Conservation (phyloP, 2,888 invertebrate genomes). For the Temnothorax ravouxi region DNA sequence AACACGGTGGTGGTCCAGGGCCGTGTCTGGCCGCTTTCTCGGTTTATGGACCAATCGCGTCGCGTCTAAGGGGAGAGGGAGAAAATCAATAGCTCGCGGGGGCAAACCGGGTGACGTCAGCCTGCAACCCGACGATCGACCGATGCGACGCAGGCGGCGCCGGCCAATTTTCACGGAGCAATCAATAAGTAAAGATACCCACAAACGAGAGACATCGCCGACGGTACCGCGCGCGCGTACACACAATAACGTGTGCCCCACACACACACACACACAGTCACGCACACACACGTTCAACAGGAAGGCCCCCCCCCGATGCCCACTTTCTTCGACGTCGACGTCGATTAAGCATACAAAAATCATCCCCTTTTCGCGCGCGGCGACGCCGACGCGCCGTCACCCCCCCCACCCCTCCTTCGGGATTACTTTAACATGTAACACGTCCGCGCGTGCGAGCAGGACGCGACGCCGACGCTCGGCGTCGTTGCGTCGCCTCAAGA, state of each 20-base stretch:
- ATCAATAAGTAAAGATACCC: constrained; percentile 81
- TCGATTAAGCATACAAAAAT: constrained; percentile 47
- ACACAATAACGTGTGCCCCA: too few species aligned
- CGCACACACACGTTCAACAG: background rate
- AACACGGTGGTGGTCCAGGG: constrained; percentile 69
- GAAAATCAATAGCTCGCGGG: constrained; percentile 83
- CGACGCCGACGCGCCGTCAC: background rate
- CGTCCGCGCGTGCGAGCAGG: background rate
- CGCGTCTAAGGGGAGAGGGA: constrained; percentile 64
- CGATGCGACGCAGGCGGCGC: constrained; percentile 84
- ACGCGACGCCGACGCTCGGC: constrained; percentile 10
- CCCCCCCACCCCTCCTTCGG: background rate
- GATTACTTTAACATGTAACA: constrained; percentile 6
- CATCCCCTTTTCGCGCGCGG: constrained; percentile 32
- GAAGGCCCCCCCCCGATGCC: background rate
- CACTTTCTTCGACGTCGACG: constrained; percentile 27
- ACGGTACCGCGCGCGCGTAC: constrained; percentile 36
- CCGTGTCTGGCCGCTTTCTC: constrained; percentile 70
- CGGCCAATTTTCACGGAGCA: constrained; percentile 82
- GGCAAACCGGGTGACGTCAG: constrained; percentile 81
- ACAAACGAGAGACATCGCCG: constrained; percentile 69
- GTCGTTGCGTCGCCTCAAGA: constrained; percentile 10
- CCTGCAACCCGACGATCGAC: constrained; percentile 81
- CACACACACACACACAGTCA: too few species aligned
- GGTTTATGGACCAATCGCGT: constrained; percentile 78